These are phyloP conservation scores for Halocaridina rubra DNA, from an alignment of 2,888 invertebrate genomes.

Conservation along the genomic window DNA sequence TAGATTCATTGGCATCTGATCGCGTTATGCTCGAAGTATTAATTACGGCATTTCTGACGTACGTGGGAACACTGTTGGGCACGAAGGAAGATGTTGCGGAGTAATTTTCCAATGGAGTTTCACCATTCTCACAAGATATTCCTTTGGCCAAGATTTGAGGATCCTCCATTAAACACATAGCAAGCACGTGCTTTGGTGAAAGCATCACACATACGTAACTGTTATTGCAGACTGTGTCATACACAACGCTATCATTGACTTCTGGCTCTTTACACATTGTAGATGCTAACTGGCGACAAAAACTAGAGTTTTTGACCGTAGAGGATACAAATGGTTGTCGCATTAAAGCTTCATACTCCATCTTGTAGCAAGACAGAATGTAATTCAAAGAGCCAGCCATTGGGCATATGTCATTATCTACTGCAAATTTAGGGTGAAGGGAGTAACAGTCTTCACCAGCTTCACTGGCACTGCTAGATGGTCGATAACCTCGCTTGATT, in stretches of 20 bases:
- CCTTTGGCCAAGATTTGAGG: slow-evolving; percentile 13
- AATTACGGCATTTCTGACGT: slow-evolving; percentile 41
- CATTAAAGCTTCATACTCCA: slow-evolving; percentile 54
- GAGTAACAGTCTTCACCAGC: slow-evolving; percentile 40
- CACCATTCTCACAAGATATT: slow-evolving; percentile 15
- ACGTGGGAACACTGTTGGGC: not conserved
- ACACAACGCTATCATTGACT: slow-evolving; percentile 42
- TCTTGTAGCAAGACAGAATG: slow-evolving; percentile 57
- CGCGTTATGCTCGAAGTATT: slow-evolving; percentile 48
- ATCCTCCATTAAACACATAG: slow-evolving; percentile 61
- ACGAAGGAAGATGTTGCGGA: slow-evolving; percentile 37
- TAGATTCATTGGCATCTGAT: slow-evolving; percentile 14
- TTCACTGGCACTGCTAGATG: slow-evolving; percentile 28
- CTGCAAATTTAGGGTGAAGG: slow-evolving; percentile 34
- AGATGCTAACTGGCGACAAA: slow-evolving; percentile 53
- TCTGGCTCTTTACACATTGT: slow-evolving; percentile 34
- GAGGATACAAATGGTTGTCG: slow-evolving; percentile 31
- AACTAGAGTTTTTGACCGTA: slow-evolving; percentile 48
- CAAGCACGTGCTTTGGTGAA: slow-evolving; percentile 59
- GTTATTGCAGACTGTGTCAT: slow-evolving; percentile 55
- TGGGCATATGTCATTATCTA: slow-evolving; percentile 44
- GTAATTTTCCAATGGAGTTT: slow-evolving; percentile 38
- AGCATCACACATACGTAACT: slow-evolving; percentile 63
- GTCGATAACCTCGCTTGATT: slow-evolving; percentile 56
- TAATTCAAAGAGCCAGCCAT: slow-evolving; percentile 58